These are phyloP conservation scores for Sphaerophoria rueppellii DNA, from an alignment of 2,888 invertebrate genomes.

Conservation along the genomic window DNA sequence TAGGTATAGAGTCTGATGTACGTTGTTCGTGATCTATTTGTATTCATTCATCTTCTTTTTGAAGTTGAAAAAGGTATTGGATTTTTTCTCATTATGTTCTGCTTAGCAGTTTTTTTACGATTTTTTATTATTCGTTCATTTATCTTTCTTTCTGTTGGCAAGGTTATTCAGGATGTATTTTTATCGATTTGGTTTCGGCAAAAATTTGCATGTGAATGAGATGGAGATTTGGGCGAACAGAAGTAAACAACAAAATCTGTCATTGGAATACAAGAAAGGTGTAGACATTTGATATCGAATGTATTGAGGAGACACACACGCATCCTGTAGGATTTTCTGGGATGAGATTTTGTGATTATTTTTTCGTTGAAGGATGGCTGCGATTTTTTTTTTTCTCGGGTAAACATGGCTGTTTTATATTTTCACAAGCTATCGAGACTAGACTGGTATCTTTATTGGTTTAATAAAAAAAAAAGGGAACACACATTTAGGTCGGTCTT, in stretches of 20 bases:
- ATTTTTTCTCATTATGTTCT: constrained; percentile 36
- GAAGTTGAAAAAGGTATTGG: constrained; percentile 45
- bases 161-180: constrained; percentile 37
- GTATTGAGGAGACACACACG: not conserved
- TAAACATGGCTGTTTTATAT: too few relatives aligned
- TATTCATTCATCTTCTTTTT: constrained; percentile 50
- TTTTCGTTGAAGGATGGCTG: not conserved
- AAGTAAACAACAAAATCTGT: not conserved
- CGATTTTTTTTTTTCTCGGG: too few relatives aligned
- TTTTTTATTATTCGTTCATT: not conserved
- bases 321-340: not conserved
- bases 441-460: too few relatives aligned
- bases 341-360: not conserved
- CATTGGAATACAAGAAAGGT: not conserved
- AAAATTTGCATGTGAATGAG: constrained; percentile 34
- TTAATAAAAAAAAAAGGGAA: too few relatives aligned
- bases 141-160: constrained; percentile 17
- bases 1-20: not conserved
- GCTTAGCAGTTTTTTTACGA: constrained; percentile 11
- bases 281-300: not conserved
- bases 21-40: constrained; percentile 44
- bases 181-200: constrained; percentile 33
- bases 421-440: too few relatives aligned
- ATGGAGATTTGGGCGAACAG: not conserved
- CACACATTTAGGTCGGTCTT: too few relatives aligned